phyloP scores from a whole-genome alignment of 2,888 invertebrate species.

The Oasisia sp. region DNA sequence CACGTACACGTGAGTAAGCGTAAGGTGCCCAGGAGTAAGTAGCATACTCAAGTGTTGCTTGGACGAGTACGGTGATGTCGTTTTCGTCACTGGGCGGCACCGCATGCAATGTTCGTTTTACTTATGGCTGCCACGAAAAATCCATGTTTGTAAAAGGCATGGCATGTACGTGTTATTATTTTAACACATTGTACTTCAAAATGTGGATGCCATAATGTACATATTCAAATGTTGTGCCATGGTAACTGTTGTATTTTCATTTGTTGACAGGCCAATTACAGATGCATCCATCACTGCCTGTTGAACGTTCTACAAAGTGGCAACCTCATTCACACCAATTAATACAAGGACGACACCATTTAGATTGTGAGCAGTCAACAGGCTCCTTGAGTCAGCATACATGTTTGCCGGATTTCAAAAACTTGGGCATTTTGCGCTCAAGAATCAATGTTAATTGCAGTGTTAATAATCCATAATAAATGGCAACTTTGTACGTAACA shows the following conservation, averaged over 20 bases:
- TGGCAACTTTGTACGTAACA: background rate
- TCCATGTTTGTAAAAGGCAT: too few species aligned
- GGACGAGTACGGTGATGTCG: too few species aligned
- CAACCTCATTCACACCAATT: background rate
- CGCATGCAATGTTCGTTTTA: too few species aligned
- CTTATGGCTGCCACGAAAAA: too few species aligned
- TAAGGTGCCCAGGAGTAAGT: too few species aligned
- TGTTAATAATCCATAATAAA: background rate
- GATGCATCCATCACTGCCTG: background rate
- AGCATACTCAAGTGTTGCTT: too few species aligned
- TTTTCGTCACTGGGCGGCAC: too few species aligned
- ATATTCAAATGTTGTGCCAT: too few species aligned
- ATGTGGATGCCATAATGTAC: too few species aligned
- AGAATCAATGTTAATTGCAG: background rate
- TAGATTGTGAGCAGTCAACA: background rate
- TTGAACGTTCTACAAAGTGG: conserved; percentile 10
- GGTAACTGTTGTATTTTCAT: background rate
- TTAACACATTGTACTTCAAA: too few species aligned
- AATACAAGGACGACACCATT: background rate
- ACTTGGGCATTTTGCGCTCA: background rate
- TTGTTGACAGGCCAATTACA: background rate
- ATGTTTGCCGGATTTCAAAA: background rate
- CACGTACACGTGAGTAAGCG: too few species aligned
- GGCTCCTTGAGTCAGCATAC: background rate
- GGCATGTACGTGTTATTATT: too few species aligned